These are phyloP conservation scores for Oryzias melastigma DNA, from an alignment of 2,113 vertebrate genomes.

Conservation along the genomic window DNA sequence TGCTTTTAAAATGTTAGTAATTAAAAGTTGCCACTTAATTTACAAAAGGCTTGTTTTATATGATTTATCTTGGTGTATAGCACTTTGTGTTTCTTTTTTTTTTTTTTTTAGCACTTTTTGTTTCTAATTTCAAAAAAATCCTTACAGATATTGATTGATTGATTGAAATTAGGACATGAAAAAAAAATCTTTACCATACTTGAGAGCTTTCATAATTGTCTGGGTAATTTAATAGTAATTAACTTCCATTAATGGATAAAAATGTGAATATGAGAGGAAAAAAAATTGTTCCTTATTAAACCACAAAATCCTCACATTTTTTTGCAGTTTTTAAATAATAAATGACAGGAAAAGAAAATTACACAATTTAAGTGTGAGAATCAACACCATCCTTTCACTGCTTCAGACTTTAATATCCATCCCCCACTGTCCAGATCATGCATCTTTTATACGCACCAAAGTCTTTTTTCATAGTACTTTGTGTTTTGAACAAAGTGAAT, in stretches of 20 bases:
- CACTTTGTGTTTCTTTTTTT: too few relatives aligned
- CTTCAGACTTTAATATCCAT: constrained; percentile 6
- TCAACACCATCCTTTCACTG: neutral
- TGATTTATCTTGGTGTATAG: too few relatives aligned
- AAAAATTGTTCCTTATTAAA: constrained; percentile 22
- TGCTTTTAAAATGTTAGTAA: too few relatives aligned
- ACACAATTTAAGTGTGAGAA: constrained; percentile 4
- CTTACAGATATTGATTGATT: too few relatives aligned
- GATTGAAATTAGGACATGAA: too few relatives aligned
- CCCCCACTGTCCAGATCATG: neutral
- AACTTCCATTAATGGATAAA: constrained; percentile 21
- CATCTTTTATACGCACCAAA: neutral
- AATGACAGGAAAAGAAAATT: constrained; percentile 3
- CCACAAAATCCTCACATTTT: constrained; percentile 18
- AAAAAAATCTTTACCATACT: too few relatives aligned
- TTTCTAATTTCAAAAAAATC: too few relatives aligned
- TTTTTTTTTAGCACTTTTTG: too few relatives aligned
- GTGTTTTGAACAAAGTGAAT: constrained; percentile 4
- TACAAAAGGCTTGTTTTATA: too few relatives aligned
- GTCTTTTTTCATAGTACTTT: neutral
- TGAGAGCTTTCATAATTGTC: constrained; percentile 10
- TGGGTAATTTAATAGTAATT: constrained; percentile 41
- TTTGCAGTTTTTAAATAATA: constrained; percentile 5
- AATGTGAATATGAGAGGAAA: constrained; percentile 1
- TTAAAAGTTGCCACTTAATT: too few relatives aligned